Conservation (phyloP, 35 echinoderm and acorn worm genomes). For the Ophioderma brevispina region DNA sequence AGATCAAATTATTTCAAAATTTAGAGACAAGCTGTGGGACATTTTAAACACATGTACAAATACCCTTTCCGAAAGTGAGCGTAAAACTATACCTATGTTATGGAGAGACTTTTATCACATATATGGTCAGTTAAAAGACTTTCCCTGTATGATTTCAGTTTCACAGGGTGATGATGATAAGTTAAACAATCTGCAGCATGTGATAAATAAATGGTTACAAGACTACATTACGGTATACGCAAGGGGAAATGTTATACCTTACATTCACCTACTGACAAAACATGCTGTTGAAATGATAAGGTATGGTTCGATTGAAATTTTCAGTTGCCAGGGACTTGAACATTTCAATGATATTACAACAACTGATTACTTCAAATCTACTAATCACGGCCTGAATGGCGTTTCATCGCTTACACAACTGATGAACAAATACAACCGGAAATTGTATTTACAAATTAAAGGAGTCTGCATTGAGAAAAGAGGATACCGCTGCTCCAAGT, state of each 20-base stretch:
- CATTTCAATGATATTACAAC: too few relatives aligned
- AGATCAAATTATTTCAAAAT: neutral
- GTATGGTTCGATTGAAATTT: too few relatives aligned
- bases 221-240: neutral
- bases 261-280: neutral
- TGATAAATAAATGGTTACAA: neutral
- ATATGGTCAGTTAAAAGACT: neutral
- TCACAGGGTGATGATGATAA: neutral
- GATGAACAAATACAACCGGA: neutral
- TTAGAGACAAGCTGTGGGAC: neutral
- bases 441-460: neutral
- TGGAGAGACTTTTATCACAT: neutral
- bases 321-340: too few relatives aligned
- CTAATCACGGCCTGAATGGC: neutral
- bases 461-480: neutral
- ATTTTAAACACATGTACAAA: neutral
- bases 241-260: neutral
- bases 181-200: neutral
- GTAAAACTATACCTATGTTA: neutral
- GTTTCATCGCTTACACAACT: neutral
- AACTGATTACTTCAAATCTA: neutral
- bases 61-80: neutral
- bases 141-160: neutral
- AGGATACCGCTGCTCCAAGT: neutral
- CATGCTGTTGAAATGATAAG: neutral